Evolutionary conservation across 2,113 vertebrate genomes (phyloP), one percentile per base, ranked within the genome.

Genomic region (Malurus alboscapulatus): DNA sequence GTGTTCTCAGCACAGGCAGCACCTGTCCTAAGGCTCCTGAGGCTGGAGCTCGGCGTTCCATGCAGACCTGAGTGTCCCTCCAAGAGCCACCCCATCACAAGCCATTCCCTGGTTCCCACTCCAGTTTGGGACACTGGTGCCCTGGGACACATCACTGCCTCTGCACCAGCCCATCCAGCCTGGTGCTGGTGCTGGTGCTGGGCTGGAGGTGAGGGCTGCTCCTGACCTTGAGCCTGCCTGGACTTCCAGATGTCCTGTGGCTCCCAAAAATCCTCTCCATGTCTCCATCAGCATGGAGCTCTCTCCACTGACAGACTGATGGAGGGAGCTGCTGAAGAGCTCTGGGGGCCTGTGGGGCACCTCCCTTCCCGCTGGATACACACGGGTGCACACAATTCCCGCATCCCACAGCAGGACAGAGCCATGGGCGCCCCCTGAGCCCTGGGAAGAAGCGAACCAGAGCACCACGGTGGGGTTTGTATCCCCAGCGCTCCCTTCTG

Each of bases 21-120:
- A 26, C 9, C 21, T 20, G 13, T 16, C 81, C 63, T 5, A 16
- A 78, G 34, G 25, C 25, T 87, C 36, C 87, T 26, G 58, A 50
- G 54, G 45, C 36, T 0, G 0, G 57, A 73, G 42, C 7, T 42
- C n/a, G 62, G 19, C 29, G 25, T 29, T 55, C 67, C 42, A 5
- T 6, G 38, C 42, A 69, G 51, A 74, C 29, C 8, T 22, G 57
- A 54, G 34, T 5, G 8, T 42, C 25, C 30, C 40, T 91, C 69
- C 69, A 40, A 73, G 18, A 87, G 42, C 54, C 71, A 54, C 14
- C 38, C n/a, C 19, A 38, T 14, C 61, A 77, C 7, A 10, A 93
- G 48, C 26, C 59, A 50, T 24, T 50, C 65, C 68, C 51, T 47
- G 27, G 36, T 21, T 42, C 27, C 81, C 68, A 20, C 25, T 32